A percentile compares a stretch with the other conserved stretches of the same genome.
Evolutionary conservation across 1,140 invertebrate species (phyloP).

Genomic region (Drosophila neocordata): DNA sequence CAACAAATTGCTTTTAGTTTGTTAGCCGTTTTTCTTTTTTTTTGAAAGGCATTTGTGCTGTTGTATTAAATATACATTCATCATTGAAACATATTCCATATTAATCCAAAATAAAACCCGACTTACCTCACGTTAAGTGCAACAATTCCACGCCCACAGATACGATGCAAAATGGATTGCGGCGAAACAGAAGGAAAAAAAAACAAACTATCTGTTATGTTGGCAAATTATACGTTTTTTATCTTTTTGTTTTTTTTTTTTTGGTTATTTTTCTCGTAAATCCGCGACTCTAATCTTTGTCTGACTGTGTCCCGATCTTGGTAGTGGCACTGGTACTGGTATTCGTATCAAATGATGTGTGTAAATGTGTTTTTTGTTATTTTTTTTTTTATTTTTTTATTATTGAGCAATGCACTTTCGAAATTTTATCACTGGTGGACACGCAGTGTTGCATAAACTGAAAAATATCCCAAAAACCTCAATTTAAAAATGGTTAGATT

Average conservation of each 20-base stretch:
- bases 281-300: conserved; percentile 34
- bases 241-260: not conserved
- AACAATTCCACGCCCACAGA: conserved; percentile 51
- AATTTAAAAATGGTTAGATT: conserved; percentile 37
- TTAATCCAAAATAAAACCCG: conserved; percentile 45
- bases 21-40: conserved; percentile 17
- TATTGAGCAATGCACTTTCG: conserved; percentile 31
- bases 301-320: conserved; percentile 4
- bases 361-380: conserved; percentile 7
- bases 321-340: not conserved
- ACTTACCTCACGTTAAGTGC: conserved; percentile 43
- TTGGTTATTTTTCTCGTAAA: conserved; percentile 1
- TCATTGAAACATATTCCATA: conserved; percentile 42
- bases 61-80: conserved; percentile 38
- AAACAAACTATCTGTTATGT: conserved; percentile 24
- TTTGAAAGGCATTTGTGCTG: conserved; percentile 41
- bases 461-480: conserved; percentile 15
- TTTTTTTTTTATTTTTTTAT: conserved; percentile 13
- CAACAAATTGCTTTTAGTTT: conserved; percentile 32
- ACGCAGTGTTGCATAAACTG: conserved; percentile 48
- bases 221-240: conserved; percentile 32
- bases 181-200: conserved; percentile 20
- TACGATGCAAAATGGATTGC: conserved; percentile 41
- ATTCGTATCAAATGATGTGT: not conserved
- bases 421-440: conserved; percentile 39